Evolutionary conservation across 2,888 invertebrate genomes (phyloP).

Genomic region (Drosophila eohydei): DNA sequence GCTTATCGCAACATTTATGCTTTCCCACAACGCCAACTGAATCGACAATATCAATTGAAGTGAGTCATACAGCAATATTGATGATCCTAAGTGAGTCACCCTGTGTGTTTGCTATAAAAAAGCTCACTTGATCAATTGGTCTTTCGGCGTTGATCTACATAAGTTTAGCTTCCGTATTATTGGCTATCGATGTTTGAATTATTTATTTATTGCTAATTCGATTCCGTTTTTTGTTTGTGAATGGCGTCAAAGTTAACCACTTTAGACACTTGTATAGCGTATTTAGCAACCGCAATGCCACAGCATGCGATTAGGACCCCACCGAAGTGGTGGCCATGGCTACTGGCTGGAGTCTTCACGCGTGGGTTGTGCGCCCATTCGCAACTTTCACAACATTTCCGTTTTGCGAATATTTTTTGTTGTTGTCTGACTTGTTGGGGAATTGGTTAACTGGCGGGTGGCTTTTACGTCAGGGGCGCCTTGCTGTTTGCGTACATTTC

Average conservation of each 20-base stretch:
- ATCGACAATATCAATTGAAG: conserved; percentile 18
- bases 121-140: conserved; percentile 51
- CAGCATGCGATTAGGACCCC: conserved; percentile 53
- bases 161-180: conserved; percentile 48
- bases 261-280: conserved; percentile 31
- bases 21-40: conserved; percentile 20
- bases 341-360: conserved; percentile 21
- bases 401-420: conserved; percentile 40
- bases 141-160: conserved; percentile 46
- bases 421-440: conserved; percentile 25
- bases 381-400: conserved; percentile 62
- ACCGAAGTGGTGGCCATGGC: conserved; percentile 27
- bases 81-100: conserved; percentile 45
- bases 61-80: conserved; percentile 37
- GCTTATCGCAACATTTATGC: conserved; percentile 39
- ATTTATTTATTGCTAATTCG: conserved; percentile 15
- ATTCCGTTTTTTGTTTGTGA: conserved; percentile 46
- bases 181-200: conserved; percentile 14
- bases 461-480: conserved; percentile 63
- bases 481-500: conserved; percentile 59
- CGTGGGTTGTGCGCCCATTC: conserved; percentile 51
- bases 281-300: conserved; percentile 42
- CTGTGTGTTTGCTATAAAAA: conserved; percentile 13
- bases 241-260: conserved; percentile 65
- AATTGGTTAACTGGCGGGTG: conserved; percentile 64